Base-by-base conservation (phyloP, 1,140 invertebrate species). In the Nixonia krombeini region DNA sequence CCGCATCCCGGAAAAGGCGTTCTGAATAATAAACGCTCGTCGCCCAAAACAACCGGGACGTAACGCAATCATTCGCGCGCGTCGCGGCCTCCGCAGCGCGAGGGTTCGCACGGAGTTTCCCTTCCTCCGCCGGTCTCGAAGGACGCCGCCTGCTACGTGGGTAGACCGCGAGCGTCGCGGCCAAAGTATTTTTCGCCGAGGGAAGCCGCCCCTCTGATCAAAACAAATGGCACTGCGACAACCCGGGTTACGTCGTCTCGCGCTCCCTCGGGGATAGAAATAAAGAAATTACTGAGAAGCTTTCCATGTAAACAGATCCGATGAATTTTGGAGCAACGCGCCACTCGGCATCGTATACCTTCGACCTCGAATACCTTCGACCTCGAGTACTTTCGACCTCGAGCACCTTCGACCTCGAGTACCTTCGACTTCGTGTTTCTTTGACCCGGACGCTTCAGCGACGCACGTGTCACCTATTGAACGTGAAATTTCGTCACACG, bases 271-370 rank as follows among this genome's bases (percentile, higher is more conserved):
- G 70, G 73, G 64, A 64, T n/a, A 45, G 55, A 78, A 85, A 83
- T 83, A 83, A 83, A 85, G 76, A 83, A 85, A 85, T 85, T 83
- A 85, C 81, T 74, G 63, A 72, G 64, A 72, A 67, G 70, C 42
- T 71, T 58, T 57, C 50, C 74, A 65, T 81, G 80, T 79, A 81
- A 83, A 82, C 75, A 80, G 73, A 79, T 57, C 69, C 76, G 68
- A 81, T 80, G 78, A 81, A 82, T 81, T 76, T 70, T 58, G 57
- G 69, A 74, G 63, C 57, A 73, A 55, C 23, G 40, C 55, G 38
- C 23, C 29, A 41, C 13, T 13, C 12, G 1, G 7, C 12, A 3
- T 35, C 21, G 21, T 21, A 3, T 6, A 2, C 21, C 21, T n/a
- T n/a, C n/a, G n/a, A n/a, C n/a, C n/a, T n/a, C n/a, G n/a, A n/a